Conservation (phyloP, 1,140 invertebrate species). For the Papilio machaon region DNA sequence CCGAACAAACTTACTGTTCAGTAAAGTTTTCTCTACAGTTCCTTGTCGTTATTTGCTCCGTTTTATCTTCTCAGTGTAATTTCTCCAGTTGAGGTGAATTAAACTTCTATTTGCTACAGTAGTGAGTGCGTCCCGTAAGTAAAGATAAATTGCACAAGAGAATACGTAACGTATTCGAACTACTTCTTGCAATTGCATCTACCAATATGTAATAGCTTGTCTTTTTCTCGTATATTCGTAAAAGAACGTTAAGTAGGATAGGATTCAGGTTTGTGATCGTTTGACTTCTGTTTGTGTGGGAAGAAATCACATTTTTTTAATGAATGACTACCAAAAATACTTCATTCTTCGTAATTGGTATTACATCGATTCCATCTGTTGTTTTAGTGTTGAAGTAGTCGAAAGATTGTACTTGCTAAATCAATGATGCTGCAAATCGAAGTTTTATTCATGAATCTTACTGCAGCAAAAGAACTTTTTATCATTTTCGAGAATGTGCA, state of each 20-base stretch:
- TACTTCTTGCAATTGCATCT: slow-evolving; percentile 7
- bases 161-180: background rate
- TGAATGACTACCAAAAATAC: no score
- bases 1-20: background rate
- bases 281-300: background rate
- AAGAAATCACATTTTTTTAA: no score
- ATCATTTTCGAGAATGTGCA: background rate
- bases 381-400: background rate
- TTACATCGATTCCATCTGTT: background rate
- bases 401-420: background rate
- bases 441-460: slow-evolving; percentile 2
- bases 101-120: background rate
- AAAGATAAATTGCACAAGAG: slow-evolving; percentile 15
- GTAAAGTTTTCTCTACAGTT: background rate
- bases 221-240: background rate
- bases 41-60: background rate
- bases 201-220: background rate
- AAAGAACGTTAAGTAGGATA: background rate
- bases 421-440: background rate
- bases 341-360: background rate
- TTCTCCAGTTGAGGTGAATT: background rate
- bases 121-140: background rate
- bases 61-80: slow-evolving; percentile 4
- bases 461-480: background rate
- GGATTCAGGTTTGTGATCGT: background rate